A percentile compares a stretch with the other conserved stretches of the same genome.
Evolutionary conservation across 2,113 vertebrate species (phyloP).

Genomic region (Catagonus wagneri): DNA sequence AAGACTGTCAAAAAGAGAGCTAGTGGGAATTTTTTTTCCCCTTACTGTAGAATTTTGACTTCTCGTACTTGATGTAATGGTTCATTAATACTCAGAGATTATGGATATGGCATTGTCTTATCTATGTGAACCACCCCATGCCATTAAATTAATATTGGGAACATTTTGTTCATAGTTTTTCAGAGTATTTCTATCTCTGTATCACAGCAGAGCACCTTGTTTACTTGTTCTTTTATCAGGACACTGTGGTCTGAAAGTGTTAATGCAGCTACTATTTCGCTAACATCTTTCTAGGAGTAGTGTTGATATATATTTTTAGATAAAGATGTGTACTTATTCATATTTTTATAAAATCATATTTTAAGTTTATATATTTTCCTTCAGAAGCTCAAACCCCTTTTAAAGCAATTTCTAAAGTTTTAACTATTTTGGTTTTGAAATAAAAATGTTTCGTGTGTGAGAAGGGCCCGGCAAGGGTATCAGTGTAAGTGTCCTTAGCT

Average conservation of each 20-base stretch:
- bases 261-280: background rate
- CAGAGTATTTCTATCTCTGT: conserved; percentile 13
- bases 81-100: background rate
- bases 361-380: background rate
- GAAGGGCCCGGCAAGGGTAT: background rate
- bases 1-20: background rate
- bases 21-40: background rate
- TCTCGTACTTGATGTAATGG: background rate
- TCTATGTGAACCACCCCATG: background rate
- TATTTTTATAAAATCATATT: background rate
- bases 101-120: background rate
- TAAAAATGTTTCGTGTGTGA: background rate
- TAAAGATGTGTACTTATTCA: background rate
- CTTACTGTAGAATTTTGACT: background rate
- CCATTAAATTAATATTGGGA: background rate
- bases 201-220: background rate
- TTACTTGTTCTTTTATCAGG: background rate
- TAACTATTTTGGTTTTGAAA: background rate
- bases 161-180: background rate
- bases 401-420: conserved; percentile 13
- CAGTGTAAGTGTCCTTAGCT: background rate
- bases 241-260: background rate
- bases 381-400: background rate
- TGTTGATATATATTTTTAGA: background rate
- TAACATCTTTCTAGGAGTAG: background rate